phyloP scores from a whole-genome alignment of 2,888 invertebrate genomes.

The Pherbina coryleti region DNA sequence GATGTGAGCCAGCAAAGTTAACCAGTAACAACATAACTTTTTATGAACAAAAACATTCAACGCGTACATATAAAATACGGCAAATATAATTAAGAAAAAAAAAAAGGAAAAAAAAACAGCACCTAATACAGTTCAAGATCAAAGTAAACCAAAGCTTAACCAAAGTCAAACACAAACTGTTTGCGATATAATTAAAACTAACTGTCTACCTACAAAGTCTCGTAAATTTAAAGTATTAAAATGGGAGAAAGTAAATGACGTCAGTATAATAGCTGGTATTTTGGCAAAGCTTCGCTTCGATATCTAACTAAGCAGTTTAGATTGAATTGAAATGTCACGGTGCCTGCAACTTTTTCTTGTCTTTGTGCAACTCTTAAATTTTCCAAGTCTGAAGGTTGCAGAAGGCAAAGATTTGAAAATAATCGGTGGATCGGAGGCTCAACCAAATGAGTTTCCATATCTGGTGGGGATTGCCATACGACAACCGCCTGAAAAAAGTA shows the following conservation, averaged over 20 bases:
- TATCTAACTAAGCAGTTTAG: neutral
- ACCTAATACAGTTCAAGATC: conserved; percentile 1
- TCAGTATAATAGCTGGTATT: neutral
- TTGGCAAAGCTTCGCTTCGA: neutral
- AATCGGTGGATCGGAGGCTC: conserved; percentile 60
- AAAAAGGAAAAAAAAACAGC: too few relatives aligned
- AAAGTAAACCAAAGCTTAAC: neutral
- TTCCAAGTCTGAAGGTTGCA: neutral
- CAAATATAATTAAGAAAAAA: too few relatives aligned
- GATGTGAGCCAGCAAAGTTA: too few relatives aligned
- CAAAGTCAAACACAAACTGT: neutral
- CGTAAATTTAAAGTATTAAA: neutral
- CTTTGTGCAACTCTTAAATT: neutral
- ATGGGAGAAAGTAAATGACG: conserved; percentile 22
- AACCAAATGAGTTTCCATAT: conserved; percentile 60
- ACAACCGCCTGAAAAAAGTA: conserved; percentile 57
- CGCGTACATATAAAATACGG: too few relatives aligned
- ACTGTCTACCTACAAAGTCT: neutral
- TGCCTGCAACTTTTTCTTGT: neutral
- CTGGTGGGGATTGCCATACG: conserved; percentile 59
- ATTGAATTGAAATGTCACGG: neutral
- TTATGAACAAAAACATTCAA: too few relatives aligned
- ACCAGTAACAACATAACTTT: too few relatives aligned
- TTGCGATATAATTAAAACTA: neutral
- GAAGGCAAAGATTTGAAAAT: neutral